A percentile compares a stretch with the other conserved stretches of the same genome.
Conservation (phyloP, 1,140 invertebrate genomes). For the Drosophila pandora region DNA sequence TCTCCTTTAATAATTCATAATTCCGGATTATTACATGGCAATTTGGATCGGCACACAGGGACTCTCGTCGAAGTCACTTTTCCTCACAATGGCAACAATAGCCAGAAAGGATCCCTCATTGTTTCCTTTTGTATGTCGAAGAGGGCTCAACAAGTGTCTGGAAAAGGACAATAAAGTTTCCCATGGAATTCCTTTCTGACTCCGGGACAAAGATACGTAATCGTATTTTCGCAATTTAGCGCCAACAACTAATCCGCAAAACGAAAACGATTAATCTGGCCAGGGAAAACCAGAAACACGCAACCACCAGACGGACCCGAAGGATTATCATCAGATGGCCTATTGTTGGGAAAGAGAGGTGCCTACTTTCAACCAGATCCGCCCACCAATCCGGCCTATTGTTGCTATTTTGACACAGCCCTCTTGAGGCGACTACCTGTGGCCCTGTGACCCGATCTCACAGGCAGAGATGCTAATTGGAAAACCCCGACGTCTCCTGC, state of each 20-base stretch:
- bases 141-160: conserved; percentile 40
- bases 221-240: conserved; percentile 80
- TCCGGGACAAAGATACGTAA: conserved; percentile 40
- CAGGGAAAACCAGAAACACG: conserved; percentile 28
- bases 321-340: conserved; percentile 73
- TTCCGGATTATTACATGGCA: conserved; percentile 71
- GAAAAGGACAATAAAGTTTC: conserved; percentile 37
- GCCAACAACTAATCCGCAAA: conserved; percentile 75
- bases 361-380: conserved; percentile 64
- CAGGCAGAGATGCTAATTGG: conserved; percentile 65
- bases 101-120: conserved; percentile 21
- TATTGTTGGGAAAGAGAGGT: conserved; percentile 51
- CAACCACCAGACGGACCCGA: conserved; percentile 18
- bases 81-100: conserved; percentile 32
- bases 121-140: conserved; percentile 22
- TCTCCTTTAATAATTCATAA: conserved; percentile 57
- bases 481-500: conserved; percentile 33
- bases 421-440: conserved; percentile 1
- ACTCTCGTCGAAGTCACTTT: conserved; percentile 10
- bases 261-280: conserved; percentile 77
- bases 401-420: conserved; percentile 75
- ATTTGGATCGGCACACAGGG: conserved; percentile 36
- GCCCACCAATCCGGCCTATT: conserved; percentile 51
- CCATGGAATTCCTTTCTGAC: conserved; percentile 45
- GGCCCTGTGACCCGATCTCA: background rate